phyloP scores from a whole-genome alignment of 2,888 invertebrate species.

The Diadromus collaris region DNA sequence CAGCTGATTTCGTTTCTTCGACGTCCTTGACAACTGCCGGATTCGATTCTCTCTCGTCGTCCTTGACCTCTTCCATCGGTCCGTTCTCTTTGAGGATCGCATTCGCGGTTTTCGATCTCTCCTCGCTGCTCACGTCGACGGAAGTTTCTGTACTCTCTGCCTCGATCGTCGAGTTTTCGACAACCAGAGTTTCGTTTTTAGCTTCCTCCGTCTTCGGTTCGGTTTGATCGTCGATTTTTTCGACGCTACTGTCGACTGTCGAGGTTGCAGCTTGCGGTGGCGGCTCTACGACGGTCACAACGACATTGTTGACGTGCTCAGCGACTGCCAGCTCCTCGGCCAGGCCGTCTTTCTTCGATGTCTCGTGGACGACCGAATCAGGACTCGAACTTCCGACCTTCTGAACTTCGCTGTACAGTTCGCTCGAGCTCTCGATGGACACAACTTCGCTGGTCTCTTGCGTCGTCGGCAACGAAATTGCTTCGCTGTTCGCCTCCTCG shows the following conservation, averaged over 20 bases:
- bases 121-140: constrained; percentile 33
- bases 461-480: constrained; percentile 72
- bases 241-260: constrained; percentile 31
- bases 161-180: constrained; percentile 34
- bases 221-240: neutral
- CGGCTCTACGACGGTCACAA: constrained; percentile 79
- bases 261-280: constrained; percentile 52
- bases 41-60: constrained; percentile 48
- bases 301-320: constrained; percentile 74
- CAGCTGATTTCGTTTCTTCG: constrained; percentile 30
- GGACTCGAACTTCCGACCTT: constrained; percentile 80
- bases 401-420: constrained; percentile 85
- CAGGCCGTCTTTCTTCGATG: constrained; percentile 55
- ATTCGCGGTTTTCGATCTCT: constrained; percentile 31
- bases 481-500: constrained; percentile 75
- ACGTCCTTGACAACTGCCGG: constrained; percentile 42
- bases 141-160: constrained; percentile 40
- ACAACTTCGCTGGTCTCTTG: constrained; percentile 81
- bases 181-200: constrained; percentile 44
- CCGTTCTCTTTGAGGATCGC: constrained; percentile 55
- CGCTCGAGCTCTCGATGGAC: constrained; percentile 82
- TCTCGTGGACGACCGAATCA: constrained; percentile 66
- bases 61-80: constrained; percentile 56
- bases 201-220: neutral
- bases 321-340: constrained; percentile 23